Evolutionary conservation across 2,113 vertebrate species (phyloP), one percentile per base, ranked within the genome.

Genomic region (Rana temporaria): DNA sequence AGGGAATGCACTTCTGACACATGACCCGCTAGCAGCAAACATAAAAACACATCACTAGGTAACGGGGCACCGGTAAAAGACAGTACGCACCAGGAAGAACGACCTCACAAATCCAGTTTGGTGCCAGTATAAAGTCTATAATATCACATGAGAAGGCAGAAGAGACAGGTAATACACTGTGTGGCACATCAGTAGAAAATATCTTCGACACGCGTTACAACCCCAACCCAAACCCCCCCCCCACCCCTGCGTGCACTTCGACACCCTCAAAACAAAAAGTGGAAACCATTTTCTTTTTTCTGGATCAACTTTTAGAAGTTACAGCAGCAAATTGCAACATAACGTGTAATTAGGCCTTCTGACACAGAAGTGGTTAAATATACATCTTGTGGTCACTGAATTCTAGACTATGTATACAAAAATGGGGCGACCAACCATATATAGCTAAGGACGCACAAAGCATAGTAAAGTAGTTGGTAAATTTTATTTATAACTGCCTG

Each of bases 361-460:
- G 80, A 82, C 80, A 82, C 80, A 82, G 80, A 82, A 82, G 80
- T 82, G 80, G 80, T 74, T 82, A 75, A 73, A 81, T 73, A 67
- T 75, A 82, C 22, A 67, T 82, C 26, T 57, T 66, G 78, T 69
- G 78, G 65, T 79, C 78, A 69, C 77, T 32, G 48, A 67, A 66
- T n/a, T 57, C 80, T 82, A 74, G 62, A 48, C 22, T 64, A 65
- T 24, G 18, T 67, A 32, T 52, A 59, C 20, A 52, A 72, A 78
- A 72, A 2, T n/a, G 84, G 88, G 89, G 90, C 86, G 88, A 88
- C 88, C 92, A 86, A 89, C 78, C 86, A 81, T 92, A 91, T 91
- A 88, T 91, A 88, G 88, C 92, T 93, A 94, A 88, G 92, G 92
- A 90, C 91, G 90, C 89, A 92, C 91, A 91, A 93, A 91, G 91